A percentile compares a stretch with the other conserved stretches of the same genome.
Evolutionary conservation across 2,797 vertebrate species (phyloP).

Genomic region (Sebastes oblongus): DNA sequence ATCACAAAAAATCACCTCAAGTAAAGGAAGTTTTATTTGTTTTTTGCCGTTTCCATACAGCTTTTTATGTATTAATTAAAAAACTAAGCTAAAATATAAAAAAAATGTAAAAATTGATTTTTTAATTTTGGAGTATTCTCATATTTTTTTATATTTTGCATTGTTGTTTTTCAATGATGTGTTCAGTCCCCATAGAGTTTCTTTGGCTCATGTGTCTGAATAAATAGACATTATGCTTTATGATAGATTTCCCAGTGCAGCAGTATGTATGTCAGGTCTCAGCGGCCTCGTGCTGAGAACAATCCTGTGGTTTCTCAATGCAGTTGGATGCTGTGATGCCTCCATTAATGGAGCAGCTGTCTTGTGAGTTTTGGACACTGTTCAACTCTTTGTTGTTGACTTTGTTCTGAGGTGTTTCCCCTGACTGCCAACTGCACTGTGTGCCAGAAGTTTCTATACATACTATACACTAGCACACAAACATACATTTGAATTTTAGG

Average conservation of each 20-base stretch:
- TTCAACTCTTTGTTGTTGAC: conserved; percentile 39
- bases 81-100: background rate
- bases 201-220: background rate
- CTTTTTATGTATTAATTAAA: too few species aligned
- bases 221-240: background rate
- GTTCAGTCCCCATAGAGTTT: background rate
- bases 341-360: conserved; percentile 19
- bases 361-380: conserved; percentile 19
- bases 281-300: background rate
- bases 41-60: too few species aligned
- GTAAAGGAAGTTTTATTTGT: too few species aligned
- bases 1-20: too few species aligned
- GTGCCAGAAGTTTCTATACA: background rate
- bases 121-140: background rate
- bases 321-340: background rate
- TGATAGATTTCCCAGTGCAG: background rate
- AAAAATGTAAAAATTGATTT: background rate
- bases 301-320: conserved; percentile 15
- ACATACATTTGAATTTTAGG: background rate
- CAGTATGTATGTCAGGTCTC: background rate
- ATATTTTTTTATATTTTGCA: background rate
- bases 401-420: conserved; percentile 29
- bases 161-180: background rate
- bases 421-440: background rate
- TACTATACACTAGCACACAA: background rate